phyloP scores from a whole-genome alignment of 2,888 invertebrate genomes.

The Hypsopygia costalis region DNA sequence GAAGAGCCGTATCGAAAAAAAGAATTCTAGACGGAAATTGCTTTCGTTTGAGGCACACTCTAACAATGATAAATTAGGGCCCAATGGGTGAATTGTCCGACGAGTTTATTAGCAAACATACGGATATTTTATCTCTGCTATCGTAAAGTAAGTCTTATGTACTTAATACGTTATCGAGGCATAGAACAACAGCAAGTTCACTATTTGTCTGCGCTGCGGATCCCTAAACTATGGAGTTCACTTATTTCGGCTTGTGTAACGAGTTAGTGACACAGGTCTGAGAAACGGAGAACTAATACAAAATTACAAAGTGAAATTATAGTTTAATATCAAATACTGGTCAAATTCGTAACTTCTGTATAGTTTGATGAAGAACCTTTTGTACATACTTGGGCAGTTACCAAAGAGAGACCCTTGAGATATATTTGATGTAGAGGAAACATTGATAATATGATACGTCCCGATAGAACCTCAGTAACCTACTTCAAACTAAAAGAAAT shows the following conservation, averaged over 20 bases:
- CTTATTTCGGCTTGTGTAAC: conserved; percentile 36
- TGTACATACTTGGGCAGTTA: not conserved
- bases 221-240: conserved; percentile 27
- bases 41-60: conserved; percentile 60
- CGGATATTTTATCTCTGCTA: conserved; percentile 42
- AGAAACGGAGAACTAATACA: conserved; percentile 24
- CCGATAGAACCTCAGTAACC: no score
- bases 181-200: conserved; percentile 15
- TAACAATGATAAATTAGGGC: conserved; percentile 72
- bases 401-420: no score
- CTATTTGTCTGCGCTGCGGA: conserved; percentile 17
- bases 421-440: no score
- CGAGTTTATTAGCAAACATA: conserved; percentile 65
- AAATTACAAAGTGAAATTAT: conserved; percentile 31
- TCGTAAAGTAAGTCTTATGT: conserved; percentile 45
- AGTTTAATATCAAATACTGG: conserved; percentile 29
- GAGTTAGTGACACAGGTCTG: conserved; percentile 34
- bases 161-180: conserved; percentile 30
- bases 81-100: conserved; percentile 54
- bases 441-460: no score
- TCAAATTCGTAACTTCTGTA: conserved; percentile 19
- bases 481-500: no score
- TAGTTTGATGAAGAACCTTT: conserved; percentile 10
- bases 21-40: conserved; percentile 61
- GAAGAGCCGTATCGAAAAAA: conserved; percentile 42